Conservation (phyloP, 2,888 invertebrate species). For the Nysson spinosus region DNA sequence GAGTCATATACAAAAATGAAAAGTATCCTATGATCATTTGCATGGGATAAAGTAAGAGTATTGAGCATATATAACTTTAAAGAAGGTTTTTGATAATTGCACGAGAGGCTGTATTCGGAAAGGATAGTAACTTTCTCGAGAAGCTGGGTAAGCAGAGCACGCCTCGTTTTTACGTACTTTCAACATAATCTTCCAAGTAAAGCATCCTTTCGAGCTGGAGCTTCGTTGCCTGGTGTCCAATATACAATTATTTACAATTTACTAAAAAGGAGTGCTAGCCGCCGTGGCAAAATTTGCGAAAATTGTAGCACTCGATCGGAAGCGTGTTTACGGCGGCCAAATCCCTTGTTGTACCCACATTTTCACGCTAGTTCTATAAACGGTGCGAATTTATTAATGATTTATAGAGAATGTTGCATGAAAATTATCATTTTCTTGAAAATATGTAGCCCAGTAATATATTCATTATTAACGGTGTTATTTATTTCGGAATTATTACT, state of each 20-base stretch:
- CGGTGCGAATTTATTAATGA: constrained; percentile 31
- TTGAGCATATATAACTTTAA: constrained; percentile 18
- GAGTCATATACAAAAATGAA: constrained; percentile 12
- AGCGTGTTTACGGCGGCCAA: constrained; percentile 69
- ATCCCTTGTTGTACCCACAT: constrained; percentile 62
- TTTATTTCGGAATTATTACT: constrained; percentile 52
- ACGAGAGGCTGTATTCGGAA: constrained; percentile 43
- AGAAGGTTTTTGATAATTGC: constrained; percentile 25
- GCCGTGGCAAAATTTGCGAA: constrained; percentile 53
- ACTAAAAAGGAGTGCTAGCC: constrained; percentile 55
- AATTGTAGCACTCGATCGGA: constrained; percentile 64
- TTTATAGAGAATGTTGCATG: constrained; percentile 18
- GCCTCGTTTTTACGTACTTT: constrained; percentile 86
- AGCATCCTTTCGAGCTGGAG: constrained; percentile 84
- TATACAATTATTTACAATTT: constrained; percentile 62
- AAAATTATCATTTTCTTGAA: constrained; percentile 37
- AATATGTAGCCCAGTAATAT: constrained; percentile 27
- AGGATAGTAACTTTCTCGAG: constrained; percentile 62
- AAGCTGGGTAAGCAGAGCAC: constrained; percentile 51
- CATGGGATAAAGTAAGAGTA: constrained; percentile 6
- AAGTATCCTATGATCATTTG: constrained; percentile 1
- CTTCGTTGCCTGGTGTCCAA: constrained; percentile 54
- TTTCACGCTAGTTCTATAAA: constrained; percentile 43
- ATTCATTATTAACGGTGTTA: constrained; percentile 23
- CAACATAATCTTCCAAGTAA: constrained; percentile 98